Evolutionary conservation across 2,113 vertebrate species (phyloP).

Genomic region (Spheniscus mendiculus): DNA sequence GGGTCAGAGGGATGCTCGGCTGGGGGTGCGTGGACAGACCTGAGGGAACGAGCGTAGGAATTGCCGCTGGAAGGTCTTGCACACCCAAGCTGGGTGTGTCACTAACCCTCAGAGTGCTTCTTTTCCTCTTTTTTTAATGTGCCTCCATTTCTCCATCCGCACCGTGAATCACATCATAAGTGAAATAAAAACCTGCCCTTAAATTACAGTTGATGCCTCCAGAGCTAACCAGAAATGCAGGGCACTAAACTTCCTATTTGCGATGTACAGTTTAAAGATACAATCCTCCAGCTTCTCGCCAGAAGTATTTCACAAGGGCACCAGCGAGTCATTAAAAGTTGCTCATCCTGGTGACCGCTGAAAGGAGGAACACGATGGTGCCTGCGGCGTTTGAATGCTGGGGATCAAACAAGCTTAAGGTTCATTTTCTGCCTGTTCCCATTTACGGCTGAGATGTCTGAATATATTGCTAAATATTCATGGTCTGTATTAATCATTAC

Average conservation of each 20-base stretch:
- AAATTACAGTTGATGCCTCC: neutral
- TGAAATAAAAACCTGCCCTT: neutral
- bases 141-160: neutral
- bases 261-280: too few relatives aligned
- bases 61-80: neutral
- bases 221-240: neutral
- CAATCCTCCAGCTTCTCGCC: neutral
- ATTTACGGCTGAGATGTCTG: neutral
- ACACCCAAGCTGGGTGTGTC: neutral
- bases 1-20: neutral
- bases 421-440: neutral
- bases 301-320: neutral
- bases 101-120: neutral
- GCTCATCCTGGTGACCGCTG: neutral
- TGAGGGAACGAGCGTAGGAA: neutral
- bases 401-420: neutral
- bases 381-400: neutral
- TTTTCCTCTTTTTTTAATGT: too few relatives aligned
- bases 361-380: neutral
- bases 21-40: rapidly evolving
- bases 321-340: neutral
- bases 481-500: neutral
- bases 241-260: neutral
- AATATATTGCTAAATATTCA: neutral
- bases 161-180: neutral